Base-by-base conservation (phyloP, 2,888 invertebrate species). In the Aphrophora alni region DNA sequence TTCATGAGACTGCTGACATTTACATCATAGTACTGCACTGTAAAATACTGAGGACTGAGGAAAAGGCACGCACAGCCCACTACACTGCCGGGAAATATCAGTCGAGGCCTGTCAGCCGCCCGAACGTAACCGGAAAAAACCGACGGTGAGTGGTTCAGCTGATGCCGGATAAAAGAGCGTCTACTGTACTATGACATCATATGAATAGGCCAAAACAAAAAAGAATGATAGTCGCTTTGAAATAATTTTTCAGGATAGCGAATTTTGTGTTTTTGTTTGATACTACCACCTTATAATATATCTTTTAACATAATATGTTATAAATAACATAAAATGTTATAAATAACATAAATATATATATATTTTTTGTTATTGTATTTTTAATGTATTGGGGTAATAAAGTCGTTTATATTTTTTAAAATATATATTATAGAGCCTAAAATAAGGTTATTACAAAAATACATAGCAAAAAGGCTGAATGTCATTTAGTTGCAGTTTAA, bases 211-310 rank as follows among this genome's bases (percentile, higher is more conserved):
- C 72, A 8, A 71, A 71, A 71, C 12, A 8, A 71, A 71, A 71
- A 71, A 71, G 72, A 24, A 28, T 73, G 73, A 73, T 73, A 73
- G 73, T 73, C 28, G 27, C n/a, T 27, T 21, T 21, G 24, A 28
- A 28, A 8, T 21, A n/a, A 73, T 28, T 73, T 25, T 73, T 73
- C 27, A 73, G 28, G 27, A 73, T 10, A 73, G 28, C 27, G n/a
- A 73, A 73, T 73, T 73, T 73, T 73, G 73, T 28, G 10, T 27
- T 73, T 73, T 21, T 1, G 4, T 27, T 28, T 73, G 73, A 73
- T 28, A n/a, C 28, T 73, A 28, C 33, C 21, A 28, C 27, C 27
- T 73, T 26, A n/a, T n/a, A n/a, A n/a, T n/a, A n/a, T n/a, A n/a
- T n/a, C n/a, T n/a, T n/a, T n/a, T n/a, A n/a, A n/a, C n/a, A n/a